Percentiles rank a stretch among this genome's conserved stretches.
These are phyloP conservation scores for Indri indri DNA, from an alignment of 2,113 vertebrate species.

Conservation along the genomic window DNA sequence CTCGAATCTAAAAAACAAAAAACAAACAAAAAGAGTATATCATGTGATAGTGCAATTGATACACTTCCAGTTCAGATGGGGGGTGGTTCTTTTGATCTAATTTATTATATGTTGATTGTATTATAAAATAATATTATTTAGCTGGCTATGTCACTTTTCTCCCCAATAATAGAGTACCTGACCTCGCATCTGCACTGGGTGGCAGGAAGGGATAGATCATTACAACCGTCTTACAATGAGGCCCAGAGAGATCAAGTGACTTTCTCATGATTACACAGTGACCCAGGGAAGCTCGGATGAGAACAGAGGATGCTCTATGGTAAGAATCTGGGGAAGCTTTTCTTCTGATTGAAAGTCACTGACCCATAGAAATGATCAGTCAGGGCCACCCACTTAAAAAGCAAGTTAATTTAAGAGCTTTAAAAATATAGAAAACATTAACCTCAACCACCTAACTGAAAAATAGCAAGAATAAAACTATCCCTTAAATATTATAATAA, in stretches of 20 bases:
- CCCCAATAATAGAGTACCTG: neutral
- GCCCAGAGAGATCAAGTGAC: neutral
- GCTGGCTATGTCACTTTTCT: neutral
- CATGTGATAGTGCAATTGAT: neutral
- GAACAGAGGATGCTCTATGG: constrained; percentile 26
- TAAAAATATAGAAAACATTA: neutral
- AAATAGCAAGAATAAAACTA: neutral
- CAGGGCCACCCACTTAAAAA: constrained; percentile 15
- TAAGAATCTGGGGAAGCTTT: neutral
- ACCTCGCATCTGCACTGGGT: neutral
- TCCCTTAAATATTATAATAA: neutral
- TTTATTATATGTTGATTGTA: neutral
- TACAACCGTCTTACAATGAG: neutral
- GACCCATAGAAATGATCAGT: neutral
- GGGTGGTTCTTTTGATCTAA: neutral
- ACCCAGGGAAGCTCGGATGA: neutral
- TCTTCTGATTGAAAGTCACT: constrained; percentile 18
- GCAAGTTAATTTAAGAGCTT: neutral
- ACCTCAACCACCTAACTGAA: neutral
- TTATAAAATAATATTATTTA: neutral
- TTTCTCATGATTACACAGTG: neutral
- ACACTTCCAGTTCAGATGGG: neutral
- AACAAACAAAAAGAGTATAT: neutral
- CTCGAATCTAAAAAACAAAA: neutral
- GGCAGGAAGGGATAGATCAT: neutral